phyloP scores from a whole-genome alignment of 2,113 vertebrate genomes.

The Aramus guarauna region DNA sequence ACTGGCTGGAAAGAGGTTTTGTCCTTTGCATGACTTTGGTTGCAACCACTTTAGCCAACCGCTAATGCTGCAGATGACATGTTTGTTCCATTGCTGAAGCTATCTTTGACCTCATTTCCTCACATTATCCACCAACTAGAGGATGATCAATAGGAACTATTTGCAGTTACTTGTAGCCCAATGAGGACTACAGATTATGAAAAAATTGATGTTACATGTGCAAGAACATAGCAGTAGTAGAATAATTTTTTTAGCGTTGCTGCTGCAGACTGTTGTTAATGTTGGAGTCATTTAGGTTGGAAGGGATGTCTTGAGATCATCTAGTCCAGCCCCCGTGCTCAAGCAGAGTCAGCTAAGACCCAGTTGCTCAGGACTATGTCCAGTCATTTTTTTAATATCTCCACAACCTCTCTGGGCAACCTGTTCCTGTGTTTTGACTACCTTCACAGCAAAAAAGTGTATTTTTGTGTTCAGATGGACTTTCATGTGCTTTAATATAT shows the following conservation, averaged over 20 bases:
- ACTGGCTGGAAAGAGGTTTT: not conserved
- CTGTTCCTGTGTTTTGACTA: not conserved
- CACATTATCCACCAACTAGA: not conserved
- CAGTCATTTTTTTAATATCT: not conserved
- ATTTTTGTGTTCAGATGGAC: not conserved
- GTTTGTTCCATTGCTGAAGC: constrained; percentile 50
- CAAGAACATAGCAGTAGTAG: not conserved
- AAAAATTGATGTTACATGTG: not conserved
- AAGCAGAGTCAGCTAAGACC: not conserved
- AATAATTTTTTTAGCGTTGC: not conserved
- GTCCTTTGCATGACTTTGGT: constrained; percentile 2
- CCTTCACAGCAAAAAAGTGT: not conserved
- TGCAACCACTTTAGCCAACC: not conserved
- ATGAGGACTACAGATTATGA: not conserved
- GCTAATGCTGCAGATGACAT: not conserved
- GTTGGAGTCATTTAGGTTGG: not conserved
- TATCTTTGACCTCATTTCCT: constrained; percentile 38
- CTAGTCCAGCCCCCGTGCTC: not conserved
- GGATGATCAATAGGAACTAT: not conserved
- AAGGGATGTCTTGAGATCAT: not conserved
- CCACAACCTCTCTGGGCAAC: not conserved
- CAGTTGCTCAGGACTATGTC: not conserved
- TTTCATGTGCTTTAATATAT: not conserved
- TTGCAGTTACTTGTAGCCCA: not conserved
- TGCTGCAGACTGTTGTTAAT: not conserved